These are phyloP conservation scores for Noctua pronuba DNA, from an alignment of 2,888 invertebrate genomes.

Conservation along the genomic window DNA sequence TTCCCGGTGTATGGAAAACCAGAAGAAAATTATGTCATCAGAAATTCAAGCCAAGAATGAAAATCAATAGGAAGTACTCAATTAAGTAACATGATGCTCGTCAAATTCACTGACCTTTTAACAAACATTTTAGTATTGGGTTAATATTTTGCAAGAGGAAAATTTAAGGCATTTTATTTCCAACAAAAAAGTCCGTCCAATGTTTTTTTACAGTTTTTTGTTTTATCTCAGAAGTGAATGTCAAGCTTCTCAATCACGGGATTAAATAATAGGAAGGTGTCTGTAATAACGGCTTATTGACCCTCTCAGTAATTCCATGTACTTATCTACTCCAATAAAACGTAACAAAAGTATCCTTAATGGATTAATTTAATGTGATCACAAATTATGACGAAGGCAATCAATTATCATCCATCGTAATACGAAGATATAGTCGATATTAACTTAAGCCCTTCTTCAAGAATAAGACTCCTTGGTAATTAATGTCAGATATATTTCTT, in stretches of 20 bases:
- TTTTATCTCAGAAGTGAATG: not conserved
- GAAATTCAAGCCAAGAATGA: not conserved
- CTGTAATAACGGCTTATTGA: slow-evolving; percentile 42
- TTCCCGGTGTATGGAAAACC: not conserved
- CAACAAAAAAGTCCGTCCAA: not conserved
- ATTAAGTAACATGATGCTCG: slow-evolving; percentile 3
- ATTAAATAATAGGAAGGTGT: slow-evolving; percentile 28
- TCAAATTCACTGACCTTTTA: slow-evolving; percentile 2
- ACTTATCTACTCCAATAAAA: slow-evolving; percentile 38
- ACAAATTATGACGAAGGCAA: slow-evolving; percentile 42
- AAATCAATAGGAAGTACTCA: not conserved
- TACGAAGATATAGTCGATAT: slow-evolving; percentile 29
- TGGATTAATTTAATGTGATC: slow-evolving; percentile 47
- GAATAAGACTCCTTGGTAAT: slow-evolving; percentile 26
- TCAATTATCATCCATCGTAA: slow-evolving; percentile 43
- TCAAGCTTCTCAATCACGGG: slow-evolving; percentile 16
- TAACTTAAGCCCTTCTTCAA: slow-evolving; percentile 41
- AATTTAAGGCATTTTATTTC: not conserved
- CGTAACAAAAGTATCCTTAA: slow-evolving; percentile 42
- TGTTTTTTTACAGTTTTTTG: slow-evolving; percentile 1
- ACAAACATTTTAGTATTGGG: not conserved
- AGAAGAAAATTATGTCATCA: not conserved
- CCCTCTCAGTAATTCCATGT: slow-evolving; percentile 14
- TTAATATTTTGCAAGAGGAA: slow-evolving; percentile 6
- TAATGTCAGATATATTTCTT: slow-evolving; percentile 40